Percentiles rank a stretch among this genome's conserved stretches.
Evolutionary conservation across 1,140 invertebrate genomes (phyloP).

Genomic region (Pteromalus puparum): DNA sequence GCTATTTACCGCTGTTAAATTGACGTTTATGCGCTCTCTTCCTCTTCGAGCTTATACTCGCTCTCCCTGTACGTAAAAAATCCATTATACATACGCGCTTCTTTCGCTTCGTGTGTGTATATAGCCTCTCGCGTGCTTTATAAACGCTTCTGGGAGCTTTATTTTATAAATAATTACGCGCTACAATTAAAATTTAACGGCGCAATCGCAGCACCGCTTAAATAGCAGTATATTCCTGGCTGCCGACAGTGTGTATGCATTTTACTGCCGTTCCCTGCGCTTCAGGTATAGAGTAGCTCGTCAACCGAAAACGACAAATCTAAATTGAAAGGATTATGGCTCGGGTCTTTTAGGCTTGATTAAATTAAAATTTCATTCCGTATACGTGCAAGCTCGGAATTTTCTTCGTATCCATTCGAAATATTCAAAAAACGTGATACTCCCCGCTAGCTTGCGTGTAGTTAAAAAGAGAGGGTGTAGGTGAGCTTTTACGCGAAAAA

Average conservation of each 20-base stretch:
- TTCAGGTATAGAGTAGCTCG: not conserved
- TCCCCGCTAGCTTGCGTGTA: too few relatives aligned
- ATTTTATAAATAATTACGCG: not conserved
- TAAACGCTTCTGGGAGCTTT: not conserved
- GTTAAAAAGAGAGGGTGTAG: too few relatives aligned
- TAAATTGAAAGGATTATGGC: not conserved
- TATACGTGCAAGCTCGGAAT: not conserved
- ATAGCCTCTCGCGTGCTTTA: not conserved
- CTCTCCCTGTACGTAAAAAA: not conserved
- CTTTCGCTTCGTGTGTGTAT: not conserved
- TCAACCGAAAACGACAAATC: not conserved
- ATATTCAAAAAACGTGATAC: not conserved
- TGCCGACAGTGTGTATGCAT: not conserved
- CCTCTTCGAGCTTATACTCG: not conserved
- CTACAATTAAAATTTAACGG: not conserved
- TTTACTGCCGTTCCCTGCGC: not conserved
- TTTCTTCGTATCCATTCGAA: not conserved
- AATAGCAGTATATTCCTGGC: not conserved
- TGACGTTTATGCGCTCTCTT: conserved; percentile 4
- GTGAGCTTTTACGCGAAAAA: not conserved
- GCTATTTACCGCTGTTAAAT: conserved; percentile 10
- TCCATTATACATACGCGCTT: not conserved
- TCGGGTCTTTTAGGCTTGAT: not conserved
- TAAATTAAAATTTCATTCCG: not conserved
- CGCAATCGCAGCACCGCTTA: not conserved